phyloP scores from a whole-genome alignment of 2,797 vertebrate species.

The Hydrocynus forskahlii region DNA sequence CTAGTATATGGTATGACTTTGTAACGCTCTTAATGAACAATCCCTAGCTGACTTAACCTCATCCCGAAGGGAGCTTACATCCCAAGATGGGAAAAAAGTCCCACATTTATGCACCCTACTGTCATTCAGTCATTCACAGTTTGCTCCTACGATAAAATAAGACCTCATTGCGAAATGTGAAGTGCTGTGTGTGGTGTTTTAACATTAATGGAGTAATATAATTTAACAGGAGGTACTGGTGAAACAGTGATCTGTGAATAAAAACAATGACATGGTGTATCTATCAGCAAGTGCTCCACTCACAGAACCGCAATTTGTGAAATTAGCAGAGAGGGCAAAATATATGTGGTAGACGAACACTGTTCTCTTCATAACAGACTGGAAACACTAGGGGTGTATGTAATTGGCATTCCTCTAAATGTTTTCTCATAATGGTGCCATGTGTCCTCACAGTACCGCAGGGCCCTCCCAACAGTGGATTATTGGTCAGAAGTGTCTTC shows the following conservation, averaged over 20 bases:
- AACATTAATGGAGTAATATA: conserved; percentile 1
- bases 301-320: conserved; percentile 19
- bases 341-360: conserved; percentile 11
- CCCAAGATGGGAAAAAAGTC: conserved; percentile 17
- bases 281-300: conserved; percentile 21
- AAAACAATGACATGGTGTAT: background rate
- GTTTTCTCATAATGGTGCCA: conserved; percentile 37
- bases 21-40: too few species aligned
- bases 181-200: background rate
- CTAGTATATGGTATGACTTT: too few species aligned
- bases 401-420: conserved; percentile 43
- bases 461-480: conserved; percentile 17
- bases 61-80: conserved; percentile 32
- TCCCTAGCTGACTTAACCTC: conserved; percentile 36
- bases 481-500: conserved; percentile 3
- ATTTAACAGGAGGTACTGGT: background rate
- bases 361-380: conserved; percentile 34
- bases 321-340: conserved; percentile 34
- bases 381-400: conserved; percentile 44
- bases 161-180: conserved; percentile 2
- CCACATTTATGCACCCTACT: conserved; percentile 1
- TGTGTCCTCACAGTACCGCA: conserved; percentile 32
- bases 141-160: conserved; percentile 13
- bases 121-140: conserved; percentile 29
- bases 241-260: conserved; percentile 12